Evolutionary conservation across 2,888 invertebrate species (phyloP), one percentile per base, ranked within the genome.

Genomic region (Papilio elwesi): DNA sequence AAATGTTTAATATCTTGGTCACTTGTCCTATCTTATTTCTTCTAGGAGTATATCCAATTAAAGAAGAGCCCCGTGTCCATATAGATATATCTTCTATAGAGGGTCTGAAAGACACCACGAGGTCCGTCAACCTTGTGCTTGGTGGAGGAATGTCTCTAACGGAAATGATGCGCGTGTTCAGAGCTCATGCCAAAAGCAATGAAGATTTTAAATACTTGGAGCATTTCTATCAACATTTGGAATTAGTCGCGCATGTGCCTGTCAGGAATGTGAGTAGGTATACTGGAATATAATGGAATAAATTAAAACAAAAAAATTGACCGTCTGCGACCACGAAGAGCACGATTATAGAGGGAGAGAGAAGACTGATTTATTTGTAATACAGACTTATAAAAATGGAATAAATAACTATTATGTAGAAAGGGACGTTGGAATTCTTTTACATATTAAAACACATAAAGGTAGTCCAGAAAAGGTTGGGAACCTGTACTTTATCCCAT

Each of bases 171-270:
- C 83, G 88, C 0, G 79, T 93, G 2, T 95, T 95, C 77, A 78
- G 83, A 7, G 80, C 82, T 15, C 81, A 89, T 74, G 83, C 90
- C 0, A 85, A 80, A 8, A 87, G 84, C 12, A 90, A 94, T 55
- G 76, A 79, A 0, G 92, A 95, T 38, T 97, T 96, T 81, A 85
- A 87, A 4, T 96, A 97, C 82, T 85, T 96, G 70, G 85, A 86
- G 0, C 90, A 91, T 55, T 88, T 97, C 74, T 94, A 94, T 38
- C 87, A 94, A 26, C 97, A 97, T 82, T 86, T 97, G 75, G 95
- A 96, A 78, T 84, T 96, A 69, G 95, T 97, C 4, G 97, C 97
- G 0, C 96, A 95, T 84, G 93, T 96, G 6, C 95, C 96, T 16
- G 95, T 97, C 0, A 92, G 97, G 85, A 97, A 97, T 89, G 96